Conservation (phyloP, 1,140 invertebrate species). For the Thrips palmi region DNA sequence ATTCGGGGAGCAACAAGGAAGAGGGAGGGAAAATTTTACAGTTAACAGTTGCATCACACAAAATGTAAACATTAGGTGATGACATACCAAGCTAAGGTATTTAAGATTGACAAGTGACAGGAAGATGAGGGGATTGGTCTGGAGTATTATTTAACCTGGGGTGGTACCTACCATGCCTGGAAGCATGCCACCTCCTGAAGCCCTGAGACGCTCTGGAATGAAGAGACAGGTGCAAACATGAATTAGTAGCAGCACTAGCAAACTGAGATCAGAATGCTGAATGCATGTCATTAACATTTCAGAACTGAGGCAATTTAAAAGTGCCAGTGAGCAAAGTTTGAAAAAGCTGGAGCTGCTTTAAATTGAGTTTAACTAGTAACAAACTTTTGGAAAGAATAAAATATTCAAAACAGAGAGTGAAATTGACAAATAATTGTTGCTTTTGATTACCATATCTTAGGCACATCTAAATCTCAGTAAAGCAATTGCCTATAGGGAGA, state of each 20-base stretch:
- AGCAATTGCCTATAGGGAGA: too few species aligned
- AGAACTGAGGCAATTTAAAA: slow-evolving; percentile 8
- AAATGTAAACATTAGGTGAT: too few species aligned
- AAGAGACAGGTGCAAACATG: slow-evolving; percentile 11
- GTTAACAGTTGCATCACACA: too few species aligned
- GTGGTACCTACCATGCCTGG: slow-evolving; percentile 28
- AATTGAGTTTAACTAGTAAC: background rate
- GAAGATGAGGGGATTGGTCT: too few species aligned
- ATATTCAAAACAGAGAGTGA: too few species aligned
- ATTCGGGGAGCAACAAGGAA: too few species aligned
- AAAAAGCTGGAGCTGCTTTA: background rate
- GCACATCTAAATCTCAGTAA: too few species aligned
- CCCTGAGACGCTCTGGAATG: slow-evolving; percentile 35
- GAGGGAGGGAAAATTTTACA: too few species aligned
- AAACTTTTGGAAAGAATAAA: background rate
- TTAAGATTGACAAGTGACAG: background rate
- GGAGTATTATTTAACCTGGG: slow-evolving; percentile 10
- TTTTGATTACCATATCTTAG: too few species aligned
- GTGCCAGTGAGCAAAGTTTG: background rate
- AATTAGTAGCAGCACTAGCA: background rate
- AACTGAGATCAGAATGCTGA: slow-evolving; percentile 1
- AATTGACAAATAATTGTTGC: too few species aligned
- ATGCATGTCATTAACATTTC: slow-evolving; percentile 8
- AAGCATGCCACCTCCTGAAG: slow-evolving; percentile 28
- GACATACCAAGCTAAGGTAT: too few species aligned